A percentile compares a stretch with the other conserved stretches of the same genome.
Evolutionary conservation across 2,113 vertebrate species (phyloP).

Genomic region (Prochilodus magdalenae): DNA sequence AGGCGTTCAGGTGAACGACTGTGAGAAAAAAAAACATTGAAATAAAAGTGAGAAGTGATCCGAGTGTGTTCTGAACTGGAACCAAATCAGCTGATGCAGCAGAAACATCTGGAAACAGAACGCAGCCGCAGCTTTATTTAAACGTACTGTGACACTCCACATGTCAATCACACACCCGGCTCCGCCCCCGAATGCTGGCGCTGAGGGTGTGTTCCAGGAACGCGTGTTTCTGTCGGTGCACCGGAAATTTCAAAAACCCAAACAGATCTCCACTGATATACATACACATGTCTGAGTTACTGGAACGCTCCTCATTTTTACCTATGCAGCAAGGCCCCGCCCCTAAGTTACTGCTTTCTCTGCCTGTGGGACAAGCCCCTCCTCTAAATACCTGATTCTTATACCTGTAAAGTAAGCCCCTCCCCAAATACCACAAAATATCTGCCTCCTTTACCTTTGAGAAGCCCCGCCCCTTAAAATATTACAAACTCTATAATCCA

Average conservation of each 20-base stretch:
- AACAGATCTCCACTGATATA: neutral
- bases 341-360: slow-evolving; percentile 42
- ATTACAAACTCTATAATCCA: no score
- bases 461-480: no score
- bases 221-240: neutral
- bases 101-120: neutral
- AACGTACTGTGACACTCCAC: slow-evolving; percentile 41
- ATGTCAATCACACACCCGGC: slow-evolving; percentile 36
- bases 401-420: slow-evolving; percentile 4
- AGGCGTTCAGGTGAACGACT: slow-evolving; percentile 55
- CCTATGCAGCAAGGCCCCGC: slow-evolving; percentile 51
- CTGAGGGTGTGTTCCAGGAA: slow-evolving; percentile 5
- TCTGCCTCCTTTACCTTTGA: no score
- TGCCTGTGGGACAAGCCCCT: slow-evolving; percentile 6
- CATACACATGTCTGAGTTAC: neutral
- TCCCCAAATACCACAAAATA: no score
- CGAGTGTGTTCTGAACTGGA: neutral
- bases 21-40: neutral
- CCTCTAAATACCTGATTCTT: no score
- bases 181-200: neutral
- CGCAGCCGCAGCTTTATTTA: slow-evolving; percentile 35
- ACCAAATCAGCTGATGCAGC: neutral
- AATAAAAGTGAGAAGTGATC: neutral
- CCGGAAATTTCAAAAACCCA: neutral
- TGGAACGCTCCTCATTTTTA: slow-evolving; percentile 22